Evolutionary conservation across 2,888 invertebrate species (phyloP), one percentile per base, ranked within the genome.

Genomic region (Cordilura impudica): DNA sequence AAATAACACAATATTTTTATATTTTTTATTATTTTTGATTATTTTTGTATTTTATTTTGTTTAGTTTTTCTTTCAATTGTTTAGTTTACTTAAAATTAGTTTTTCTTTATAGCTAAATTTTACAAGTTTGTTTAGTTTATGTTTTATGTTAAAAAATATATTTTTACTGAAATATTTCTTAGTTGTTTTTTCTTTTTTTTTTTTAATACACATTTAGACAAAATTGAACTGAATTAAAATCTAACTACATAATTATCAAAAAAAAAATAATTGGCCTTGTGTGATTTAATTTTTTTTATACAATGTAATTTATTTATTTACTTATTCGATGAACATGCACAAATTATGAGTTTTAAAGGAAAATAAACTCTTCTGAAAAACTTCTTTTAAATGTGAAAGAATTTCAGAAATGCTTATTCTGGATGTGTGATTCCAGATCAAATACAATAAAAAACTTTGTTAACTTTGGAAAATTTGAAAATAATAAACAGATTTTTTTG

Each of bases 131-230:
- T 49, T 7, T 23, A 26, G 26, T 70, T 67, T 19, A 58, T 69
- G 53, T 67, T 53, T 80, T 77, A 31, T 70, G 70, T 80, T 80
- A 60, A 80, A 79, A 80, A 80, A 80, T 80, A 80, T 80, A 76
- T 70, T 75, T 75, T 54, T 58, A 58, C 35, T 4, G 12, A 39
- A 39, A n/a, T 51, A 53, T 47, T 73, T 58, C 5, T 21, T 31
- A 23, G 23, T 53, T 39, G 58, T 66, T 49, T 29, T 58, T 19
- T 2, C 12, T 26, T 39, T 53, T 45, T 21, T 29, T 23, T 23
- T 51, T 5, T 51, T 51, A 14, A 12, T 23, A 35, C 26, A 19
- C 21, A n/a, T 19, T 43, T 7, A 7, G 23, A 12, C 23, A 18
- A 47, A 69, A 47, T 58, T 35, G 10, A 23, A 49, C 35, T 51